A percentile compares a stretch with the other conserved stretches of the same genome.
Evolutionary conservation across 2,797 vertebrate species (phyloP).

Genomic region (Euphonia xanthogaster): DNA sequence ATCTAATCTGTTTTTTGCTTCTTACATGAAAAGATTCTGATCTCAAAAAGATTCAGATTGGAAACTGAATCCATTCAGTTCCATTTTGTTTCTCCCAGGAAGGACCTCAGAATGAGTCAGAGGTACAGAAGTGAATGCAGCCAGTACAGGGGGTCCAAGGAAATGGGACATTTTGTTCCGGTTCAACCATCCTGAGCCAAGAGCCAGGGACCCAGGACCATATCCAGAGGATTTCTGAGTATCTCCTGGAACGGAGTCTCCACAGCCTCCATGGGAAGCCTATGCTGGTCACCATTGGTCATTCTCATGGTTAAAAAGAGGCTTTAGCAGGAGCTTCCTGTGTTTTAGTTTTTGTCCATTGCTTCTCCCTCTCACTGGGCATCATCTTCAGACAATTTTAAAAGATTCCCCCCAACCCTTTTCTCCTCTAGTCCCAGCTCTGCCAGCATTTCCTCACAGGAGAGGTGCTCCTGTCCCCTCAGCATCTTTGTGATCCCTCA

Average conservation of each 20-base stretch:
- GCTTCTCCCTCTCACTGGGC: not conserved
- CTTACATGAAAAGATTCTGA: not conserved
- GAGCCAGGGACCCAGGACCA: not conserved
- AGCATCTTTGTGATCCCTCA: not conserved
- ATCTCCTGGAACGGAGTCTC: not conserved
- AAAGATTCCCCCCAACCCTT: not conserved
- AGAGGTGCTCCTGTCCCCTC: not conserved
- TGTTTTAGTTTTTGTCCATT: not conserved
- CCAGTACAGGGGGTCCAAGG: not conserved
- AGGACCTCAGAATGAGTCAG: not conserved
- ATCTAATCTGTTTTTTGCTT: not conserved
- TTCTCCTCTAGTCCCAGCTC: not conserved
- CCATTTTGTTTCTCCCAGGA: not conserved
- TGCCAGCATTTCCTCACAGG: not conserved
- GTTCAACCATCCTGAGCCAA: not conserved
- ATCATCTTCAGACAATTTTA: not conserved
- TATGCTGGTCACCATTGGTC: no score
- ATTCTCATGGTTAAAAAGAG: accelerated
- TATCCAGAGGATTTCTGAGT: not conserved
- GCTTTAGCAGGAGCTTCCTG: not conserved
- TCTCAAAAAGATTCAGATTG: not conserved
- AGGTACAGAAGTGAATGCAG: not conserved
- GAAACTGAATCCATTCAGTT: not conserved
- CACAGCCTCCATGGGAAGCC: not conserved
- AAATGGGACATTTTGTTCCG: not conserved